Percentiles rank a stretch among this genome's conserved stretches.
These are phyloP conservation scores for Drosophila sp. DNA, from an alignment of 1,140 invertebrate genomes.

Conservation along the genomic window DNA sequence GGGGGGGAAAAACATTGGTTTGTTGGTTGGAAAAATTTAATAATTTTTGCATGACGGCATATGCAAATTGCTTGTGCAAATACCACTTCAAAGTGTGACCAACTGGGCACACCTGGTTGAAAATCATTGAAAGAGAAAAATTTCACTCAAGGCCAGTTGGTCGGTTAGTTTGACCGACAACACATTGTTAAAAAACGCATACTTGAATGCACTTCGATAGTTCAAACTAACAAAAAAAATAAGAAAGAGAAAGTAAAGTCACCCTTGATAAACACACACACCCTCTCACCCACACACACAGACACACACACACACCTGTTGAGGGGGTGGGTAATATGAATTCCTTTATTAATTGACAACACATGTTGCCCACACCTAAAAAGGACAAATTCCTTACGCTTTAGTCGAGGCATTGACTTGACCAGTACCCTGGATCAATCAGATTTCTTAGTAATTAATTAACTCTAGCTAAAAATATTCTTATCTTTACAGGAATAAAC, in stretches of 20 bases:
- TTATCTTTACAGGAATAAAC: too few species aligned
- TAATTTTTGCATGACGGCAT: constrained; percentile 79
- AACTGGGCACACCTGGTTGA: constrained; percentile 46
- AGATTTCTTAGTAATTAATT: too few species aligned
- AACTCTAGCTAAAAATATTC: too few species aligned
- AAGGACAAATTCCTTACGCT: background rate
- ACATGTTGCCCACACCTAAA: constrained; percentile 52
- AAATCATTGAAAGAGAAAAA: constrained; percentile 42
- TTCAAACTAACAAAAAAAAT: constrained; percentile 8
- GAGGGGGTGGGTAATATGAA: constrained; percentile 46
- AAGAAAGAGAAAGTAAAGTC: background rate
- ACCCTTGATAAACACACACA: constrained; percentile 1
- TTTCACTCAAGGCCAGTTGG: constrained; percentile 67
- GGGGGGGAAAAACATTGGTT: background rate
- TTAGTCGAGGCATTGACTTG: background rate
- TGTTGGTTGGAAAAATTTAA: constrained; percentile 56
- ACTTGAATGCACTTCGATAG: constrained; percentile 65
- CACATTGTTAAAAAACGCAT: constrained; percentile 67
- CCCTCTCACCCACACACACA: too few species aligned
- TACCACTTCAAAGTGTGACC: constrained; percentile 66
- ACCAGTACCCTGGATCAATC: background rate
- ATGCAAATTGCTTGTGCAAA: constrained; percentile 64
- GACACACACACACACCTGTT: constrained; percentile 49
- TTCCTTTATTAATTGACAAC: constrained; percentile 74
- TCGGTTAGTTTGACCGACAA: constrained; percentile 42